Evolutionary conservation across 2,888 invertebrate species (phyloP).

Genomic region (Microplitis deprimator): DNA sequence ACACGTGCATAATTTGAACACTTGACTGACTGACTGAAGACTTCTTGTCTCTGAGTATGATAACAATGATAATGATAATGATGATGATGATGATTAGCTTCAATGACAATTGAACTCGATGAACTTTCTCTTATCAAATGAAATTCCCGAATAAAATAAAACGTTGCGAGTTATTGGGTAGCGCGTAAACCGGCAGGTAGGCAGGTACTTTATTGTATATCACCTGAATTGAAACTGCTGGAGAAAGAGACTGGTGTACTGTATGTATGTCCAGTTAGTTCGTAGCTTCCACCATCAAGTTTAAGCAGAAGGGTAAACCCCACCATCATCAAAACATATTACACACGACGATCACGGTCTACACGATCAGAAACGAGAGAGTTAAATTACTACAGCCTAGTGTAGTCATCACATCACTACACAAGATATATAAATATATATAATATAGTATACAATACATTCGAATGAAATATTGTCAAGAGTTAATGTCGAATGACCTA

Average conservation of each 20-base stretch:
- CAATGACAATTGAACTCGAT: neutral
- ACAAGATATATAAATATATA: neutral
- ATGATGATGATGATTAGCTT: neutral
- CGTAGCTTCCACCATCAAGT: slow-evolving; percentile 57
- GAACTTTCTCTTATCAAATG: neutral
- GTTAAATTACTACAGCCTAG: slow-evolving; percentile 2
- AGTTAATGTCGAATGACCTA: slow-evolving; percentile 63
- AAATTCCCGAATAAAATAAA: neutral
- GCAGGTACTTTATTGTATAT: slow-evolving; percentile 39
- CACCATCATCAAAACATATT: slow-evolving; percentile 47
- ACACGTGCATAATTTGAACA: slow-evolving; percentile 22
- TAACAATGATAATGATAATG: neutral
- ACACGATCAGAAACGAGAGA: neutral
- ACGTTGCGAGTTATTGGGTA: neutral
- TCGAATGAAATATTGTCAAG: slow-evolving; percentile 13
- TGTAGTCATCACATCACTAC: slow-evolving; percentile 6
- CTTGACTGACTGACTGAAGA: neutral
- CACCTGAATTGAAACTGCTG: slow-evolving; percentile 63
- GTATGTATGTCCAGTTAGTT: slow-evolving; percentile 69
- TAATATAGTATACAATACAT: neutral
- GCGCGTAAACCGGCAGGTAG: neutral
- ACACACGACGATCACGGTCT: neutral
- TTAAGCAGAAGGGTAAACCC: slow-evolving; percentile 63
- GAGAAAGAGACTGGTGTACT: slow-evolving; percentile 66
- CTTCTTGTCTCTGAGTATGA: neutral